Evolutionary conservation across 30 jellyfish, hydroid and myxozoan species (phyloP), one percentile per base, ranked within the genome.

Genomic region (Pseudorhiza aurosa): DNA sequence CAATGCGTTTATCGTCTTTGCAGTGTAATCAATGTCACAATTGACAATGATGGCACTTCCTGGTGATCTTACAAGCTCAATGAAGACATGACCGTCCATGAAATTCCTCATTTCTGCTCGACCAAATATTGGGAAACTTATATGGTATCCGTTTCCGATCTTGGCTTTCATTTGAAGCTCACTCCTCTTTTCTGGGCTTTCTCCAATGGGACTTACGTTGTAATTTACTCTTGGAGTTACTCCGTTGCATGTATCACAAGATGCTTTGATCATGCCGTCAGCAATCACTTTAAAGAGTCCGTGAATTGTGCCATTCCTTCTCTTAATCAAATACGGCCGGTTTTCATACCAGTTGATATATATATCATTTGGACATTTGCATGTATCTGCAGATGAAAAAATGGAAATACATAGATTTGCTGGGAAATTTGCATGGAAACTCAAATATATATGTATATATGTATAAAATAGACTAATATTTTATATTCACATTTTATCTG

Each of bases 1-100:
- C 25, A 77, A n/a, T 4, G 85, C 68, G 49, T 76, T 53, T 42
- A 75, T 11, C 0, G 79, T 68, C 27, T 55, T 63, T 1, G 74
- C 78, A 8, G 77, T 40, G 33, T 24, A 43, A 26, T 74, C 96
- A n/a, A 51, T 64, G 21, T 58, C 74, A 37, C 70, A 68, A 45
- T 45, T 33, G 14, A 87, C 84, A 12, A 87, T 56, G 83, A 72
- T 72, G n/a, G 96, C 92, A 87, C 79, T 55, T 1, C 96, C 96
- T 28, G 83, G 93, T 14, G 87, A 36, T 14, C 51, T 35, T 0
- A 87, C 89, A n/a, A 87, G 68, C 59, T 76, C 74, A 17, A 87
- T 49, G 47, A 60, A 87, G 15, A 65, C 68, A 32, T 72, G 83
- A 49, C 26, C 21, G 4, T 79, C 88, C 47, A 63, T 65, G 64